Base-by-base conservation (phyloP, 2,888 invertebrate species). In the Acleris emargana region DNA sequence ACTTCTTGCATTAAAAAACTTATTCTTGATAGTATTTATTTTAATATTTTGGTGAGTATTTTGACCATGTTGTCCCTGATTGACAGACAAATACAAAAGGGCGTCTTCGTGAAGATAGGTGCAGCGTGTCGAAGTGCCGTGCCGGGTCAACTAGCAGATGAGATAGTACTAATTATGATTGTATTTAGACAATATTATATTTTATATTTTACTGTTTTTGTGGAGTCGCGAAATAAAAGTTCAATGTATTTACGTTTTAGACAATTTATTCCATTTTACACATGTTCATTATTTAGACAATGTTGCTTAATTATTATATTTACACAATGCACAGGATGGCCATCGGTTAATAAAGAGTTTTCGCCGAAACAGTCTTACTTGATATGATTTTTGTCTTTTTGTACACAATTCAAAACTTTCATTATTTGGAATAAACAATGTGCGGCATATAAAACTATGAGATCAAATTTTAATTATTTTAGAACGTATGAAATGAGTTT, bases 221-320 rank as follows among this genome's bases (percentile, higher is more conserved):
- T 45, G 20, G 13, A 22, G 3, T 25, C 17, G 18, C 58, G 58
- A 67, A 71, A 62, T 68, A 67, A 68, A 71, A 77, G 71, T 72
- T 74, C 79, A 73, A 71, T 62, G 64, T 64, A 52, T 45, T 55
- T 87, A 86, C 86, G 75, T 90, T 91, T 91, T 88, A 87, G 86
- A 91, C 86, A 88, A 87, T 92, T 92, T 92, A 91, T 90, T 91
- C 87, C 80, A 89, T 91, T 91, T 88, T 91, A 92, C 91, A 91
- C 91, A 88, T 88, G 88, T 89, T 89, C 79, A 81, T 87, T 87
- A 87, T 84, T 84, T 82, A 88, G 86, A 90, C 84, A 83, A 85
- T 81, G 80, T 84, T 76, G 69, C 88, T 90, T 89, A 88, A 47
- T 72, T 72, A 72, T 77, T 82, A 90, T 92, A 91, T 92, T 88